Percentiles rank a stretch among this genome's conserved stretches.
These are phyloP conservation scores for Delichon dasypus DNA, from an alignment of 2,797 vertebrate genomes.

Conservation along the genomic window DNA sequence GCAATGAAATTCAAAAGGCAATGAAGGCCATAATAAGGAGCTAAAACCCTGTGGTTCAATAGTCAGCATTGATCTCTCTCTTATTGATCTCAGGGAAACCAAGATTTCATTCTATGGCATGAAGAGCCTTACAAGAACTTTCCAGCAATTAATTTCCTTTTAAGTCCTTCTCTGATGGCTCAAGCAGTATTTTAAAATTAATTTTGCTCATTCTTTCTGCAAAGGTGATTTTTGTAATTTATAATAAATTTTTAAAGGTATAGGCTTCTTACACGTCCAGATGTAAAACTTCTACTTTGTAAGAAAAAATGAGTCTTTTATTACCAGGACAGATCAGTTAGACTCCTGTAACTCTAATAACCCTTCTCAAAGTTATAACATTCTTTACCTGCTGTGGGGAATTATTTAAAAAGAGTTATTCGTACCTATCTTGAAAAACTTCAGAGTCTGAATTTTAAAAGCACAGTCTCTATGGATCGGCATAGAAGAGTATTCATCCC, in stretches of 20 bases:
- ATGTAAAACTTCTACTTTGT: background rate
- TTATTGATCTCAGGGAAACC: slow-evolving; percentile 7
- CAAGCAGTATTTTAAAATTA: background rate
- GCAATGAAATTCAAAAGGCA: slow-evolving; percentile 4
- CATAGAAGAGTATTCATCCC: background rate
- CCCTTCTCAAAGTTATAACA: background rate
- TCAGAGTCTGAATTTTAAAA: background rate
- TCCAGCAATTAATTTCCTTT: slow-evolving; percentile 30
- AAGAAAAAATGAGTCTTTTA: background rate
- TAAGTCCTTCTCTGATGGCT: background rate
- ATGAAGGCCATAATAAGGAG: background rate
- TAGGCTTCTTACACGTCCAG: background rate
- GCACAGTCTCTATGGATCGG: background rate
- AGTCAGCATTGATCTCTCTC: slow-evolving; percentile 18
- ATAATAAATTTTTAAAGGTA: background rate
- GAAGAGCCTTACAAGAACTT: slow-evolving; percentile 1
- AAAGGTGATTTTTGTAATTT: background rate
- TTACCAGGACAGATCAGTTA: background rate
- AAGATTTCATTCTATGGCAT: background rate
- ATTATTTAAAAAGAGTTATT: background rate
- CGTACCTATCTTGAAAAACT: background rate
- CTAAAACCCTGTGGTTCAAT: background rate
- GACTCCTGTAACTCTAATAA: background rate
- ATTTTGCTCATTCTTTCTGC: background rate
- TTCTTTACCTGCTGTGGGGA: background rate